A percentile compares a stretch with the other conserved stretches of the same genome.
Conservation (phyloP, 2,113 vertebrate species). For the Orcinus orca region DNA sequence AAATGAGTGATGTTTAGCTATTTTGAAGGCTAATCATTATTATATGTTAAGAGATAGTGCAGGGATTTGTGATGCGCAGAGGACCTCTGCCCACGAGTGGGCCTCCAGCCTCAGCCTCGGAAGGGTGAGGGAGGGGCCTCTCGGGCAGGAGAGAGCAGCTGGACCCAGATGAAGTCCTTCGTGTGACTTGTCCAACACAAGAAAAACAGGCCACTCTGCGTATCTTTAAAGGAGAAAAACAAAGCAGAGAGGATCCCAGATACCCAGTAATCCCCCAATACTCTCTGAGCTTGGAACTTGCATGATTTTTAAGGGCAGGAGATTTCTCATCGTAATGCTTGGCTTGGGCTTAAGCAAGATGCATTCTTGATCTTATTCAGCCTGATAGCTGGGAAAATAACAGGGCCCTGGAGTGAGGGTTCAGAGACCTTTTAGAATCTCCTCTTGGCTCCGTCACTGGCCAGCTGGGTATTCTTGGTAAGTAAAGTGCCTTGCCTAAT, state of each 20-base stretch:
- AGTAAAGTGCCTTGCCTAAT: background rate
- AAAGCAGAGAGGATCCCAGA: background rate
- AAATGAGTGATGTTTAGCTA: background rate
- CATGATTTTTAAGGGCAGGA: background rate
- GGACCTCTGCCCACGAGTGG: accelerated
- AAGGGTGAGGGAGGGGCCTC: background rate
- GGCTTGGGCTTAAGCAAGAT: background rate
- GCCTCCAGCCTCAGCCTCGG: background rate
- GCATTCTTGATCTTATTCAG: background rate
- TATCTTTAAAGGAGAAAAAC: constrained; percentile 23
- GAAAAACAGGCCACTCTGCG: background rate
- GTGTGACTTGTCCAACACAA: background rate
- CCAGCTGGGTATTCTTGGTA: background rate
- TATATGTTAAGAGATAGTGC: background rate
- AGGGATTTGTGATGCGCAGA: background rate
- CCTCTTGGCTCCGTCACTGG: background rate
- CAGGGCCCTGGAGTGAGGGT: background rate
- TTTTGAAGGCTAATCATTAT: background rate
- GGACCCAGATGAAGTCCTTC: background rate
- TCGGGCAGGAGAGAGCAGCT: background rate
- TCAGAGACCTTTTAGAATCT: background rate
- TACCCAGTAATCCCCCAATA: background rate
- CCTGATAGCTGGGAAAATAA: background rate
- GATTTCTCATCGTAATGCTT: background rate
- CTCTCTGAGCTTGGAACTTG: background rate